These are phyloP conservation scores for Myotis davidii DNA, from an alignment of 2,113 vertebrate genomes.

Conservation along the genomic window DNA sequence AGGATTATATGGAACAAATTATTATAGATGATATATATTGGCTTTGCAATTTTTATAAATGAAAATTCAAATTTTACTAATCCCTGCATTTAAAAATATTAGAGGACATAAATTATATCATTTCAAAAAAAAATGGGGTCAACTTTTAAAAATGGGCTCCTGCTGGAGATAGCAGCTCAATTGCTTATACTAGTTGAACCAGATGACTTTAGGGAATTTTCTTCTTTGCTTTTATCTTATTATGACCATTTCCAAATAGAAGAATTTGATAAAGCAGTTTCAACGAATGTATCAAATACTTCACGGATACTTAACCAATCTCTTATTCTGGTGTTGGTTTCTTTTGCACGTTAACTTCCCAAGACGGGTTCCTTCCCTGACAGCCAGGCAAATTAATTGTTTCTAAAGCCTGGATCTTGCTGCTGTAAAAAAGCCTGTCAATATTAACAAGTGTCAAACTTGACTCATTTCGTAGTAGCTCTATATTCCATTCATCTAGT, in stretches of 20 bases:
- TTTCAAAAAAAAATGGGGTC: not conserved
- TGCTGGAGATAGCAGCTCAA: not conserved
- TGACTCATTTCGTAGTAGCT: slow-evolving; percentile 37
- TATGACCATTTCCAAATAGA: slow-evolving; percentile 15
- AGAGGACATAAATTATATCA: not conserved
- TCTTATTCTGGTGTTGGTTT: slow-evolving; percentile 14
- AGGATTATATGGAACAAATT: slow-evolving; percentile 5
- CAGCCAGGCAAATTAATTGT: not conserved
- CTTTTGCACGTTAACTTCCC: slow-evolving; percentile 43
- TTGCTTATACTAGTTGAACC: not conserved
- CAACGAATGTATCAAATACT: not conserved
- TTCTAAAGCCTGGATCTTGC: slow-evolving; percentile 18
- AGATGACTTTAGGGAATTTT: slow-evolving; percentile 15
- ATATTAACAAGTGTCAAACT: slow-evolving; percentile 23
- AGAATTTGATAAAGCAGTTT: slow-evolving; percentile 20
- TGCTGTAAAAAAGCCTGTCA: slow-evolving; percentile 23
- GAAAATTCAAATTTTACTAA: slow-evolving; percentile 43
- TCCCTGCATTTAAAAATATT: not conserved
- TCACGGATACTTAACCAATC: not conserved
- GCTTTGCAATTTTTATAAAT: slow-evolving; percentile 9
- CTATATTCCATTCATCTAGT: slow-evolving; percentile 15
- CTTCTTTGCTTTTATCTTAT: slow-evolving; percentile 48
- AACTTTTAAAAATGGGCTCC: not conserved
- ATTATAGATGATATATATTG: not conserved
- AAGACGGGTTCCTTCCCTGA: slow-evolving; percentile 10